Percentiles rank a stretch among this genome's conserved stretches.
Conservation (phyloP, 2,888 invertebrate genomes). For the Thymelicus acteon region DNA sequence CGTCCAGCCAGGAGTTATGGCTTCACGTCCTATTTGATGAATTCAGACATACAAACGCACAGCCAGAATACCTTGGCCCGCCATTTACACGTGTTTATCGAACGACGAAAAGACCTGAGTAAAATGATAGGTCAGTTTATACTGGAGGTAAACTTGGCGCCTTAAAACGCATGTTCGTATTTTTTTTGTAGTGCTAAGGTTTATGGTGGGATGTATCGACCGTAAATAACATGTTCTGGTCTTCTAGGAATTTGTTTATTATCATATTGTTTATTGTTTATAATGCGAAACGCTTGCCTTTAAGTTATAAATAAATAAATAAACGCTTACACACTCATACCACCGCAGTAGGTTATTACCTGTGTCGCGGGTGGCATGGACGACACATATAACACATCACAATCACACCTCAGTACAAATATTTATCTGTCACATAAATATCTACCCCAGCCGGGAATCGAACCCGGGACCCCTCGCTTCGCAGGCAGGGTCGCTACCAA, state of each 20-base stretch:
- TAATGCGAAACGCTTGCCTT: too few relatives aligned
- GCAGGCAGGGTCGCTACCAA: too few relatives aligned
- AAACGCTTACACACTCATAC: too few relatives aligned
- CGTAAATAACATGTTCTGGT: background rate
- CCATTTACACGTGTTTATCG: conserved; percentile 36
- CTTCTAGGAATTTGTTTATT: background rate
- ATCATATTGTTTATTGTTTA: too few relatives aligned
- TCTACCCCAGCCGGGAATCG: too few relatives aligned
- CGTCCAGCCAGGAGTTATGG: conserved; percentile 64
- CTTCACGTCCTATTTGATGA: conserved; percentile 70
- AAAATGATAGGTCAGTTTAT: conserved; percentile 32
- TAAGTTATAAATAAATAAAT: too few relatives aligned
- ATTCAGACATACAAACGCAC: conserved; percentile 57
- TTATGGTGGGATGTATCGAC: background rate
- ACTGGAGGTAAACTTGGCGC: conserved; percentile 36
- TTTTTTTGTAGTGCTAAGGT: conserved; percentile 1
- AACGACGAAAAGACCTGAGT: conserved; percentile 3
- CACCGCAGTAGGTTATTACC: too few relatives aligned
- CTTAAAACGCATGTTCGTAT: conserved; percentile 1
- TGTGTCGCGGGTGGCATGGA: too few relatives aligned
- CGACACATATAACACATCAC: too few relatives aligned
- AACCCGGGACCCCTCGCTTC: too few relatives aligned
- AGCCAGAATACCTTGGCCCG: conserved; percentile 52
- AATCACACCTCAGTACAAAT: too few relatives aligned
- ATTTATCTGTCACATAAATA: too few relatives aligned